Conservation (phyloP, 2,888 invertebrate genomes). For the Ophion obscuratus region DNA sequence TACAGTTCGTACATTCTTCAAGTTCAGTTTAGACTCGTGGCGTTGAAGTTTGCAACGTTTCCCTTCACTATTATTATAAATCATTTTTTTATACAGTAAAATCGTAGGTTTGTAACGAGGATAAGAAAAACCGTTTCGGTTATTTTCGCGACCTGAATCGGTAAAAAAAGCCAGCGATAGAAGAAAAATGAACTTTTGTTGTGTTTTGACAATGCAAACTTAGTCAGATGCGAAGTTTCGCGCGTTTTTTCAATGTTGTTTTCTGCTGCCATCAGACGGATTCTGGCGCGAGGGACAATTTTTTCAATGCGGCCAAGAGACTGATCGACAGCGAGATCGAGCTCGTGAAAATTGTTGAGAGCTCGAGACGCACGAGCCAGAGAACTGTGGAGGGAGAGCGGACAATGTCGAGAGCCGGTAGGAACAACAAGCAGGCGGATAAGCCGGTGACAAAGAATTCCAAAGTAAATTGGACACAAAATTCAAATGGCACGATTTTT, state of each 20-base stretch:
- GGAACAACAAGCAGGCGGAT: conserved; percentile 67
- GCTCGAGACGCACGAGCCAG: conserved; percentile 66
- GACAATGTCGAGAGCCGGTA: conserved; percentile 74
- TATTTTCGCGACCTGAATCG: too few species aligned
- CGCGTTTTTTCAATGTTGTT: conserved; percentile 26
- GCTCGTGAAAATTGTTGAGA: conserved; percentile 77
- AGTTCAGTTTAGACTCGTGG: too few species aligned
- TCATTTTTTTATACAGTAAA: too few species aligned
- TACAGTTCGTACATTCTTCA: too few species aligned
- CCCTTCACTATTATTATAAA: too few species aligned
- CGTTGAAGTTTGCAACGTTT: too few species aligned
- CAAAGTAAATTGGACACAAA: conserved; percentile 73
- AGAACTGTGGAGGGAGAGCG: conserved; percentile 47
- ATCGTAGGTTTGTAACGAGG: too few species aligned
- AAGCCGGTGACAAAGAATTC: conserved; percentile 72
- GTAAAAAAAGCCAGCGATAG: too few species aligned
- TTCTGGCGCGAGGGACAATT: conserved; percentile 71
- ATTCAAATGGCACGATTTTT: conserved; percentile 29
- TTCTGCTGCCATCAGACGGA: conserved; percentile 73
- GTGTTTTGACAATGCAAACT: too few species aligned
- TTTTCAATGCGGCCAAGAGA: conserved; percentile 78
- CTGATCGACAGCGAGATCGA: conserved; percentile 80
- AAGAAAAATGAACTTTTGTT: too few species aligned
- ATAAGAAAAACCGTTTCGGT: too few species aligned
- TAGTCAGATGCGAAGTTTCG: not conserved